phyloP scores from a whole-genome alignment of 2,113 vertebrate genomes.

The Panthera uncia region DNA sequence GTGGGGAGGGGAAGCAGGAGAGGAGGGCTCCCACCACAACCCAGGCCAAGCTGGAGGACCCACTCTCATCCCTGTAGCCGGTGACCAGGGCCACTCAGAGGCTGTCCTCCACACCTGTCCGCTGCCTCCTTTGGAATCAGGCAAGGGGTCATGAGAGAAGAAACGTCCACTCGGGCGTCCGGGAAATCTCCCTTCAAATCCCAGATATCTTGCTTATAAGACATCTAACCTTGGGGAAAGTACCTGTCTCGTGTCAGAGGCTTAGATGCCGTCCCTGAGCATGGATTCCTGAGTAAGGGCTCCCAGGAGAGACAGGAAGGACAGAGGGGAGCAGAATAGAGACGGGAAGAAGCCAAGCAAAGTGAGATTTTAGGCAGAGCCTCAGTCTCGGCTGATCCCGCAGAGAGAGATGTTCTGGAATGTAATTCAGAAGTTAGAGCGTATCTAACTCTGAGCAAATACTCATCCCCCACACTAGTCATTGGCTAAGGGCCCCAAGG shows the following conservation, averaged over 20 bases:
- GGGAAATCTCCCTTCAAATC: neutral
- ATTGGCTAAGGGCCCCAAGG: neutral
- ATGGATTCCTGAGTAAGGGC: neutral
- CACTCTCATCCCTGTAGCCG: neutral
- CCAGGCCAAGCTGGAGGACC: no score
- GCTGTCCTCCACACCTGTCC: accelerated
- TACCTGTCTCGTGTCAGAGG: neutral
- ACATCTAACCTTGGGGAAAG: neutral
- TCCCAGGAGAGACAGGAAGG: neutral
- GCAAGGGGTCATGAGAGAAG: neutral
- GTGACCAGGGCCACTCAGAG: neutral
- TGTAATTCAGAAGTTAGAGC: neutral
- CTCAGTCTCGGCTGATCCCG: neutral
- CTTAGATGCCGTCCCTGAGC: neutral
- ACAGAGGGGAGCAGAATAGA: neutral
- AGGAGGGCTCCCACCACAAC: neutral
- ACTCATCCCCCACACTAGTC: neutral
- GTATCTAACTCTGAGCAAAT: neutral
- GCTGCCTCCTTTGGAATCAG: neutral
- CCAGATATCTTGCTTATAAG: neutral
- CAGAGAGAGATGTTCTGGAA: neutral
- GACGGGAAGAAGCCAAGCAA: neutral
- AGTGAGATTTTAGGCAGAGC: neutral
- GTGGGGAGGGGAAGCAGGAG: accelerated
- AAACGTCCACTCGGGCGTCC: neutral